Percentiles rank a stretch among this genome's conserved stretches.
Evolutionary conservation across 2,888 invertebrate species (phyloP).

Genomic region (Caenorhabditis sp.): DNA sequence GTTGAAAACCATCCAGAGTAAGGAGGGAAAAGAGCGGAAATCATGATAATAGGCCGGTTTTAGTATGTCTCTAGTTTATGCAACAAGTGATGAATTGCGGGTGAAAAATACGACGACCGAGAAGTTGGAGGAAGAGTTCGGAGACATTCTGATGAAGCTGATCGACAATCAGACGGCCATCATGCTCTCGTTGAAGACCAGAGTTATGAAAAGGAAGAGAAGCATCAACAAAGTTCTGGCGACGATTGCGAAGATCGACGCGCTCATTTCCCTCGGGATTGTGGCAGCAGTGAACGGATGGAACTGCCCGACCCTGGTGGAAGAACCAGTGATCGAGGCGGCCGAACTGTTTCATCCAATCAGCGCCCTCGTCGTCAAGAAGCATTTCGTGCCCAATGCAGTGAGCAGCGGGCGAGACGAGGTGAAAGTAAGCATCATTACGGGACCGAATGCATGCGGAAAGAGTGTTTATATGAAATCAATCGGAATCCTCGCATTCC

Average conservation of each 20-base stretch:
- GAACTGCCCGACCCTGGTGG: slow-evolving; percentile 83
- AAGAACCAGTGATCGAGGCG: slow-evolving; percentile 76
- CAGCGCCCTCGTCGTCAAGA: slow-evolving; percentile 35
- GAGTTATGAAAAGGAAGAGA: slow-evolving; percentile 83
- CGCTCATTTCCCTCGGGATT: slow-evolving; percentile 51
- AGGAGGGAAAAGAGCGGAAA: not conserved
- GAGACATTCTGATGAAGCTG: slow-evolving; percentile 87
- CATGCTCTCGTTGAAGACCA: slow-evolving; percentile 80
- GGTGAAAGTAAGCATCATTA: slow-evolving; percentile 86
- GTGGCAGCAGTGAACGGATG: slow-evolving; percentile 80
- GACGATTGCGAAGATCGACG: slow-evolving; percentile 85
- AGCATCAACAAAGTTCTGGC: slow-evolving; percentile 83
- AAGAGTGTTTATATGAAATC: slow-evolving; percentile 91
- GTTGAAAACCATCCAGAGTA: slow-evolving; percentile 40
- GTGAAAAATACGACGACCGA: slow-evolving; percentile 85
- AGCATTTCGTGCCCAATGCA: slow-evolving; percentile 72
- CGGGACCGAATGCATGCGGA: slow-evolving; percentile 92
- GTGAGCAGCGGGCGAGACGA: slow-evolving; percentile 79
- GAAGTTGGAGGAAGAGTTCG: slow-evolving; percentile 86
- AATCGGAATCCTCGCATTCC: slow-evolving; percentile 86
- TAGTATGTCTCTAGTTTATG: slow-evolving; percentile 45
- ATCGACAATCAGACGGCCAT: slow-evolving; percentile 87
- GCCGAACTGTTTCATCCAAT: slow-evolving; percentile 51
- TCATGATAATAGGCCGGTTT: not conserved
- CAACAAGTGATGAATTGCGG: slow-evolving; percentile 80